Conservation (phyloP, 2,797 vertebrate genomes). For the Clamator glandarius region DNA sequence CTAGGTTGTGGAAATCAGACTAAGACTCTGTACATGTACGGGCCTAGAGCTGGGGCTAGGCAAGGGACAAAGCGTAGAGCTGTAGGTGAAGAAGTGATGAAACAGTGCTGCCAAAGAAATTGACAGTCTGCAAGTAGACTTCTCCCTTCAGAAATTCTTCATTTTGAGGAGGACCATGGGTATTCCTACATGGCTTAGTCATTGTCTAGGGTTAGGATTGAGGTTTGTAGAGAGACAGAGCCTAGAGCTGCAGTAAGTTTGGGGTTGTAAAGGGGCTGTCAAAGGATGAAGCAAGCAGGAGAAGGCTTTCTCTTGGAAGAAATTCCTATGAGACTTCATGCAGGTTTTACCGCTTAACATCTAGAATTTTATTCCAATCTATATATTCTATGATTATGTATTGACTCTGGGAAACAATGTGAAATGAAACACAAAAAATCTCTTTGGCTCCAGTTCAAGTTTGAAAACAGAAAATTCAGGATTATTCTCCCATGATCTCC, state of each 20-base stretch:
- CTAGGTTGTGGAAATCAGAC: not conserved
- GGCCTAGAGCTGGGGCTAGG: not conserved
- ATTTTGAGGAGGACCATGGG: accelerated
- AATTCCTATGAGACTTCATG: not conserved
- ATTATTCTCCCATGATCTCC: constrained; percentile 35
- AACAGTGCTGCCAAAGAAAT: not conserved
- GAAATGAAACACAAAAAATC: not conserved
- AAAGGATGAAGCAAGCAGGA: not conserved
- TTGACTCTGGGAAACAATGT: constrained; percentile 29
- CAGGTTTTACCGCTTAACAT: not conserved
- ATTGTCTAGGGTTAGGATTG: not conserved
- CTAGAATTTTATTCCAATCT: not conserved
- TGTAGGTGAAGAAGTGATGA: not conserved
- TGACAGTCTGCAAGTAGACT: not conserved
- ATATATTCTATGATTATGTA: not conserved
- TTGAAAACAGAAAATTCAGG: not conserved
- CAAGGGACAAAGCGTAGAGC: not conserved
- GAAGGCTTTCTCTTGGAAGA: not conserved
- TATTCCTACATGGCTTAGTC: not conserved
- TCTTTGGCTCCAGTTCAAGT: constrained; percentile 37
- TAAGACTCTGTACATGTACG: not conserved
- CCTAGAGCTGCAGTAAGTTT: not conserved
- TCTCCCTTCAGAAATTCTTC: not conserved
- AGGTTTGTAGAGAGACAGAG: not conserved
- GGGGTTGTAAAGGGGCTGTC: not conserved